phyloP scores from a whole-genome alignment of 2,888 invertebrate species.

The Prenolepis imparis region DNA sequence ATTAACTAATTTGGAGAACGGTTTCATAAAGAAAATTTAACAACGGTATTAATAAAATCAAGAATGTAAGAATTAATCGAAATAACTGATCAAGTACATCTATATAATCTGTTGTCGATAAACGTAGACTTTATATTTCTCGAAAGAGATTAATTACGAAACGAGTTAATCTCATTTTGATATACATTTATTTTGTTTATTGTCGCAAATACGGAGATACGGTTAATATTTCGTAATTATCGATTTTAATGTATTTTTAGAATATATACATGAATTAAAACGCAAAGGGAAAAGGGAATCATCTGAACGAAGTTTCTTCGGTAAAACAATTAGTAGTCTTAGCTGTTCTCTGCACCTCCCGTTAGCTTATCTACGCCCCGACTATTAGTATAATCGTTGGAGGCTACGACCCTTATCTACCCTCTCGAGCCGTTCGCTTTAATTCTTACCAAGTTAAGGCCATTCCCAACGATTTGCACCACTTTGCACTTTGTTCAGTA shows the following conservation, averaged over 20 bases:
- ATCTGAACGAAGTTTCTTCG: slow-evolving; percentile 74
- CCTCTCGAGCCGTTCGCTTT: slow-evolving; percentile 80
- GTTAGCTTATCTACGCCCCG: slow-evolving; percentile 83
- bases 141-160: slow-evolving; percentile 14
- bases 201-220: not conserved
- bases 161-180: not conserved
- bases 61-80: not conserved
- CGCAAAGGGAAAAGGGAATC: slow-evolving; percentile 59
- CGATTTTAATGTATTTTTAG: slow-evolving; percentile 56
- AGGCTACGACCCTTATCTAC: slow-evolving; percentile 80
- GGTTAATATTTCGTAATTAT: slow-evolving; percentile 26
- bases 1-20: not conserved
- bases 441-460: slow-evolving; percentile 83
- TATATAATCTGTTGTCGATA: not conserved
- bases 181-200: not conserved
- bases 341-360: slow-evolving; percentile 71
- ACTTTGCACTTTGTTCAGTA: slow-evolving; percentile 72
- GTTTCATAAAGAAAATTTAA: not conserved
- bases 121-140: not conserved
- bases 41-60: not conserved
- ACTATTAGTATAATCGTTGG: slow-evolving; percentile 84
- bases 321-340: slow-evolving; percentile 83
- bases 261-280: slow-evolving; percentile 62
- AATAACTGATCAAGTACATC: slow-evolving; percentile 6
- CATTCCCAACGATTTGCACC: slow-evolving; percentile 70